Conservation (phyloP, 1,140 invertebrate genomes). For the Brachionus plicatilis region DNA sequence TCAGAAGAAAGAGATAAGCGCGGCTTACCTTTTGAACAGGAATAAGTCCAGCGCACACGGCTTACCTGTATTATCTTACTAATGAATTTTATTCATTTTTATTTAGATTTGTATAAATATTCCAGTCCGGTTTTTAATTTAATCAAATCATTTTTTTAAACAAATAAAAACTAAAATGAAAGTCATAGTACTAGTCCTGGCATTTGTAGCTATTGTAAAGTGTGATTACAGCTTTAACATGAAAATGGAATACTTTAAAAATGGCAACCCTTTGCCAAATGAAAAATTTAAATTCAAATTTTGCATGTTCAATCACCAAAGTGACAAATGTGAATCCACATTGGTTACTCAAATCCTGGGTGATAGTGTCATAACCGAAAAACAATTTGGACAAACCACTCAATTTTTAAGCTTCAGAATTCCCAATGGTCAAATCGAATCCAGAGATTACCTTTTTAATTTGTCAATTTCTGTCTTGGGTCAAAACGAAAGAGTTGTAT, state of each 20-base stretch:
- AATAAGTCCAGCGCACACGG: background rate
- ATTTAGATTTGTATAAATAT: conserved; percentile 16
- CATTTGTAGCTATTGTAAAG: background rate
- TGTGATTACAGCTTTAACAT: background rate
- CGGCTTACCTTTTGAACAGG: background rate
- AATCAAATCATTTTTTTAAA: background rate
- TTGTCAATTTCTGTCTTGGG: background rate
- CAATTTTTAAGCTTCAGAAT: conserved; percentile 13
- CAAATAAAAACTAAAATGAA: background rate
- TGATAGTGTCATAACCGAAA: background rate
- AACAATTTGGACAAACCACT: conserved; percentile 36
- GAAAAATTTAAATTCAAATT: conserved; percentile 31
- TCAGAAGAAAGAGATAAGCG: background rate
- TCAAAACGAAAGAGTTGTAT: background rate
- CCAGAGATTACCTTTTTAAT: background rate
- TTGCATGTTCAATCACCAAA: background rate
- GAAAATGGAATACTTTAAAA: conserved; percentile 28
- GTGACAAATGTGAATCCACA: background rate
- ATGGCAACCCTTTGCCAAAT: background rate
- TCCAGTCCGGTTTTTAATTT: background rate
- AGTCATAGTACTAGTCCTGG: background rate
- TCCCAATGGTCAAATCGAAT: background rate
- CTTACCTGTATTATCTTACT: background rate
- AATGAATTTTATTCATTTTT: conserved; percentile 15
- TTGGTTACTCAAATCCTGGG: background rate